These are phyloP conservation scores for Melieria crassipennis DNA, from an alignment of 2,888 invertebrate genomes.

Conservation along the genomic window DNA sequence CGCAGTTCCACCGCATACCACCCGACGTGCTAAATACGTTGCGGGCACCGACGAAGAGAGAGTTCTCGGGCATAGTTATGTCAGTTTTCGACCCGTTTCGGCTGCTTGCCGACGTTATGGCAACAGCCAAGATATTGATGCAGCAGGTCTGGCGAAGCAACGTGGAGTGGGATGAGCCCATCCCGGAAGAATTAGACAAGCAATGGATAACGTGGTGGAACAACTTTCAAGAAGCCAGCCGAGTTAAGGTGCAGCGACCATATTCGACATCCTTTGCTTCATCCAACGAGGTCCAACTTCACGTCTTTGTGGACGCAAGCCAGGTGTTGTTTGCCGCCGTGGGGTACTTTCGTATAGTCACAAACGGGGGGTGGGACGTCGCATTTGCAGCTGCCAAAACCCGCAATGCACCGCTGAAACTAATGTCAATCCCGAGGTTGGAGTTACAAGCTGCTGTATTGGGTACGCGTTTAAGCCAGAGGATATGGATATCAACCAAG, in stretches of 20 bases:
- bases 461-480: neutral
- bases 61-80: neutral
- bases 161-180: neutral
- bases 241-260: neutral
- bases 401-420: neutral
- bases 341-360: neutral
- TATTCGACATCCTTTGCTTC: neutral
- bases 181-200: neutral
- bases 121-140: neutral
- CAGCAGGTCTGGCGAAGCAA: slow-evolving; percentile 1
- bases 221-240: neutral
- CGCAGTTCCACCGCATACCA: neutral
- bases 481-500: no score
- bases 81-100: neutral
- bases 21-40: no score
- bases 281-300: neutral
- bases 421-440: slow-evolving; percentile 4
- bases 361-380: neutral
- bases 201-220: slow-evolving; percentile 1
- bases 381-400: neutral
- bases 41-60: slow-evolving; percentile 4
- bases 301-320: no score
- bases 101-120: neutral
- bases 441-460: slow-evolving; percentile 3
- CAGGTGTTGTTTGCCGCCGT: no score